A percentile compares a stretch with the other conserved stretches of the same genome.
These are phyloP conservation scores for Toxotes chatareus DNA, from an alignment of 2,113 vertebrate species.

Conservation along the genomic window DNA sequence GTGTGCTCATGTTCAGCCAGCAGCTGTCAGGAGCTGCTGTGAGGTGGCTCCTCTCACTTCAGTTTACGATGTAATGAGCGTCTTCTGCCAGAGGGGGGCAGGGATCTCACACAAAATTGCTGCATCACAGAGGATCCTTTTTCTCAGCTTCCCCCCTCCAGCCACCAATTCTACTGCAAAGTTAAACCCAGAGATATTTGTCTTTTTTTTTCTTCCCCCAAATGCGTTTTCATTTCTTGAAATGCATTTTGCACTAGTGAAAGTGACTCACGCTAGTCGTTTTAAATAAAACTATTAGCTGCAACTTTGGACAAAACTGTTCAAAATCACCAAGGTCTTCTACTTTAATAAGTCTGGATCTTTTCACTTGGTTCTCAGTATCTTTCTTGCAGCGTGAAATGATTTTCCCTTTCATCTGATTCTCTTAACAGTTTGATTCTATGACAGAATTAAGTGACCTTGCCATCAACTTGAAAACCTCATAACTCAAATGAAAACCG, in stretches of 20 bases:
- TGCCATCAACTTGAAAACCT: background rate
- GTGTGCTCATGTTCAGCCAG: slow-evolving; percentile 37
- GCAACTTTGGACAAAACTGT: background rate
- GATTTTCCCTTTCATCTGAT: background rate
- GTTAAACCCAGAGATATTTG: slow-evolving; percentile 14
- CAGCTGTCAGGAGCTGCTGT: slow-evolving; percentile 48
- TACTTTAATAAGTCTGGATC: background rate
- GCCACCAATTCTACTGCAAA: slow-evolving; percentile 14
- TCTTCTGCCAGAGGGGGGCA: slow-evolving; percentile 64
- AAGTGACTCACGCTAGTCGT: background rate
- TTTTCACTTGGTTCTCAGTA: background rate
- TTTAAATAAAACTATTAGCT: background rate
- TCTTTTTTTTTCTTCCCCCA: background rate
- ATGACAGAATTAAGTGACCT: background rate
- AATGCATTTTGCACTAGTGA: slow-evolving; percentile 1
- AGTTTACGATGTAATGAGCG: slow-evolving; percentile 35
- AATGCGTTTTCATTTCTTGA: background rate
- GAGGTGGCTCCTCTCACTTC: slow-evolving; percentile 17
- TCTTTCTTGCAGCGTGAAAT: background rate
- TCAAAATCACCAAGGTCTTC: background rate
- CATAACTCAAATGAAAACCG: background rate
- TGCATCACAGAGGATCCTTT: slow-evolving; percentile 43
- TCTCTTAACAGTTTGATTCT: background rate
- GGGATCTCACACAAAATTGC: slow-evolving; percentile 44
- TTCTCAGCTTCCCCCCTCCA: too few relatives aligned